Percentiles rank a stretch among this genome's conserved stretches.
phyloP scores from a whole-genome alignment of 2,797 vertebrate species.

The Tragelaphus eurycerus region DNA sequence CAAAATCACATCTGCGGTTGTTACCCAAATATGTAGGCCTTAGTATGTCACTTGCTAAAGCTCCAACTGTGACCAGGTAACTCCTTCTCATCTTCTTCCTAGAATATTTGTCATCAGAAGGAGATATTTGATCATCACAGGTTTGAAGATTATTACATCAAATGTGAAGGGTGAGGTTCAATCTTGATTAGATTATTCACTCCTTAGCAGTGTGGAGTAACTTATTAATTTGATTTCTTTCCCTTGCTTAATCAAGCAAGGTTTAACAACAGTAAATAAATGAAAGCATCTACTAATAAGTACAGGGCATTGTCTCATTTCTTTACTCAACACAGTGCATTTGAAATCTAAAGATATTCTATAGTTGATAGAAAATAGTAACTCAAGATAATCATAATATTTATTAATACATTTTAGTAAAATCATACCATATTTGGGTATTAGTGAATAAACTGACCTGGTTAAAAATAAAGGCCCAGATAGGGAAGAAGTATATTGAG shows the following conservation, averaged over 20 bases:
- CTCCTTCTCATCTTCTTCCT: slow-evolving; percentile 17
- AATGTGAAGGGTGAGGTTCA: not conserved
- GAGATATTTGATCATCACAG: not conserved
- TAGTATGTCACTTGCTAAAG: not conserved
- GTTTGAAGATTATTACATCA: not conserved
- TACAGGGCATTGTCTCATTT: not conserved
- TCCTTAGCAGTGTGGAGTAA: not conserved
- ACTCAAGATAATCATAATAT: slow-evolving; percentile 5
- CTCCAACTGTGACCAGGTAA: not conserved
- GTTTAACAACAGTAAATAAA: slow-evolving; percentile 29
- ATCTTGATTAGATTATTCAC: slow-evolving; percentile 17
- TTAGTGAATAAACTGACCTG: not conserved
- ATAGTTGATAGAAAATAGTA: not conserved
- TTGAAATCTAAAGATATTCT: slow-evolving; percentile 11
- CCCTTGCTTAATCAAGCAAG: not conserved
- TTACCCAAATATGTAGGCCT: slow-evolving; percentile 5
- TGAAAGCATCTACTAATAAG: not conserved
- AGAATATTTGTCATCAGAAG: slow-evolving; percentile 7
- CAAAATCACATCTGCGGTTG: not conserved
- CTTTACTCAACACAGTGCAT: not conserved
- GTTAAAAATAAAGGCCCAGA: not conserved
- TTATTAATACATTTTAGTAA: slow-evolving; percentile 7
- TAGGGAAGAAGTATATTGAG: not conserved
- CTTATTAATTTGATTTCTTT: slow-evolving; percentile 28
- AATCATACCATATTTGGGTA: not conserved